A percentile compares a stretch with the other conserved stretches of the same genome.
phyloP scores from a whole-genome alignment of 2,797 vertebrate species.

The Poeciliopsis turneri region DNA sequence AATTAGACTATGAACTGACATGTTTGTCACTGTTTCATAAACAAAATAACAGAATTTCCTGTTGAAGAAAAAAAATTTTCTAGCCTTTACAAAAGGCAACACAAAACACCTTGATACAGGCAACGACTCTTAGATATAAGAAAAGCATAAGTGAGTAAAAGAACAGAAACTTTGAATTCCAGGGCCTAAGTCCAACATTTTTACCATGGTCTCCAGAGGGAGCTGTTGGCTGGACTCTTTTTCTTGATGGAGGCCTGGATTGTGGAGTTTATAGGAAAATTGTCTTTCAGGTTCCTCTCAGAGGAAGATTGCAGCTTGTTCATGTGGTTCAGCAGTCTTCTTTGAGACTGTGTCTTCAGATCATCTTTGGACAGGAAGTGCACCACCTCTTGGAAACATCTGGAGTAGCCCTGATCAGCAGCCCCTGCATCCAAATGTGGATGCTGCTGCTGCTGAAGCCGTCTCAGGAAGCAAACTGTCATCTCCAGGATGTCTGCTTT shows the following conservation, averaged over 20 bases:
- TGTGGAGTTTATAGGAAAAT: conserved; percentile 49
- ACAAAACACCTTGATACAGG: conserved; percentile 10
- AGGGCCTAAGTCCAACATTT: conserved; percentile 18
- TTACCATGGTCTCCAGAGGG: conserved; percentile 75
- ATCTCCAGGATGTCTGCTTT: conserved; percentile 85
- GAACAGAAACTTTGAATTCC: neutral
- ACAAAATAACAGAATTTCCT: conserved; percentile 10
- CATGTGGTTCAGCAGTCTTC: conserved; percentile 59
- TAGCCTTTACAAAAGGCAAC: conserved; percentile 55
- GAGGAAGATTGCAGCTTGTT: conserved; percentile 50
- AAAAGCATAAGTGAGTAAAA: neutral
- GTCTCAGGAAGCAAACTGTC: conserved; percentile 77
- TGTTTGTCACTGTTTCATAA: conserved; percentile 1
- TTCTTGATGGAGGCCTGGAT: conserved; percentile 44
- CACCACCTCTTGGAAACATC: conserved; percentile 57
- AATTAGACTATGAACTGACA: conserved; percentile 14
- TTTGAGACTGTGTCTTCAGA: conserved; percentile 47
- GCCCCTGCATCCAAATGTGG: conserved; percentile 52
- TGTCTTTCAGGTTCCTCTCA: conserved; percentile 47
- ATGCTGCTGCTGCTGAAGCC: conserved; percentile 44
- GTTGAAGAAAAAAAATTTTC: conserved; percentile 35
- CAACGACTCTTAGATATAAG: conserved; percentile 24
- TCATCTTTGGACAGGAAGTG: conserved; percentile 65
- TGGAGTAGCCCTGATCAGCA: conserved; percentile 55
- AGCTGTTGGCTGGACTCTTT: conserved; percentile 44